Conservation (phyloP, 2,888 invertebrate species). For the Melanchra persicariae region DNA sequence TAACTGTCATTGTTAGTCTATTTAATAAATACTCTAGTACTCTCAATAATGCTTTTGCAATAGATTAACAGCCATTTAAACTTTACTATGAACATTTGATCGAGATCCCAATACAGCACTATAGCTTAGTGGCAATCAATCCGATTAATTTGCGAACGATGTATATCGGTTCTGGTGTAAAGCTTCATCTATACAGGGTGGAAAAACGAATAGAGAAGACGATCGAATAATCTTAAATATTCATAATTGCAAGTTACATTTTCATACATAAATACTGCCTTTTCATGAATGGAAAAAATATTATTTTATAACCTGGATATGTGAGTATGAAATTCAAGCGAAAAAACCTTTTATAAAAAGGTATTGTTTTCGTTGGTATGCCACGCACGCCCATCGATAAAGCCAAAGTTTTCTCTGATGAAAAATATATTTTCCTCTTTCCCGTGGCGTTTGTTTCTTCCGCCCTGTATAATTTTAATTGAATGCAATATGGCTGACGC, state of each 20-base stretch:
- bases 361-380: conserved; percentile 1
- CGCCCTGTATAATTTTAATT: conserved; percentile 61
- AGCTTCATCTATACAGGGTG: conserved; percentile 11
- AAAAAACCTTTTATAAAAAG: conserved; percentile 7
- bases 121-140: conserved; percentile 27
- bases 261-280: not conserved
- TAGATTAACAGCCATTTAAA: conserved; percentile 3
- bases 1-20: not conserved
- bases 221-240: not conserved
- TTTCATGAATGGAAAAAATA: not conserved
- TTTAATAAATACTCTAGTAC: not conserved
- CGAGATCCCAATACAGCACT: conserved; percentile 15
- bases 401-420: not conserved
- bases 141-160: conserved; percentile 43
- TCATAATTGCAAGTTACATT: not conserved
- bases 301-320: not conserved
- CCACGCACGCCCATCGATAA: conserved; percentile 16
- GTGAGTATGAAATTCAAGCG: not conserved
- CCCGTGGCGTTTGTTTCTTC: not conserved
- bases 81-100: conserved; percentile 20
- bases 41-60: not conserved
- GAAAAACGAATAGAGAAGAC: not conserved
- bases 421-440: conserved; percentile 1
- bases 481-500: conserved; percentile 64
- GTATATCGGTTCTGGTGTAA: conserved; percentile 33